Conservation (phyloP, 1,140 invertebrate genomes). For the Lycorma delicatula region DNA sequence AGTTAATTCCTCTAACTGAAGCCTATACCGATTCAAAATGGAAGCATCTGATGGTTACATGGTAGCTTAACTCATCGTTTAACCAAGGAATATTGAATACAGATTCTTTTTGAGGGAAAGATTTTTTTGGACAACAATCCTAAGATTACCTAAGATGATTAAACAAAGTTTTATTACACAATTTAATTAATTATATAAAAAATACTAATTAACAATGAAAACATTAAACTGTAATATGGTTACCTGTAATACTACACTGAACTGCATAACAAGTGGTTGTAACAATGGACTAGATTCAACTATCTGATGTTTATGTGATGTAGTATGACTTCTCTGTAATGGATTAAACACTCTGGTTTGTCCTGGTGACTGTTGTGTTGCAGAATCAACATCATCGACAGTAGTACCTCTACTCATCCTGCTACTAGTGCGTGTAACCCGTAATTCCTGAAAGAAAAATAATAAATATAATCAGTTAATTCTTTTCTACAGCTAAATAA, state of each 20-base stretch:
- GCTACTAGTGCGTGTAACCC: constrained; percentile 67
- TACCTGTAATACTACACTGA: constrained; percentile 38
- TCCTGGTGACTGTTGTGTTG: constrained; percentile 49
- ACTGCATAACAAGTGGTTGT: constrained; percentile 78
- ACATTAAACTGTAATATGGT: background rate
- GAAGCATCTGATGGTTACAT: too few relatives aligned
- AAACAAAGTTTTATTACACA: too few relatives aligned
- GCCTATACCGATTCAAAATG: too few relatives aligned
- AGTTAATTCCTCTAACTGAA: too few relatives aligned
- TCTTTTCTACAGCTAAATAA: too few relatives aligned
- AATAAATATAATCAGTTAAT: too few relatives aligned
- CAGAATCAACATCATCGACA: constrained; percentile 44
- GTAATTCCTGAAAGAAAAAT: constrained; percentile 47
- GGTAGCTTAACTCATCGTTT: too few relatives aligned
- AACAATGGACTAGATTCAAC: constrained; percentile 20
- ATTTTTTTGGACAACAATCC: too few relatives aligned
- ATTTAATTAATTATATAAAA: too few relatives aligned
- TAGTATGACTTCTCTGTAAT: constrained; percentile 31
- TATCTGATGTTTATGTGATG: constrained; percentile 29
- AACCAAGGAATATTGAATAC: too few relatives aligned
- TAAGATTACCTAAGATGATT: too few relatives aligned
- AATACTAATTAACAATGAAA: background rate
- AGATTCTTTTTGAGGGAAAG: too few relatives aligned
- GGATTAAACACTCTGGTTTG: constrained; percentile 34
- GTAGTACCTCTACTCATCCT: constrained; percentile 52